A percentile compares a stretch with the other conserved stretches of the same genome.
These are phyloP conservation scores for Smithornis capensis DNA, from an alignment of 2,113 vertebrate genomes.

Conservation along the genomic window DNA sequence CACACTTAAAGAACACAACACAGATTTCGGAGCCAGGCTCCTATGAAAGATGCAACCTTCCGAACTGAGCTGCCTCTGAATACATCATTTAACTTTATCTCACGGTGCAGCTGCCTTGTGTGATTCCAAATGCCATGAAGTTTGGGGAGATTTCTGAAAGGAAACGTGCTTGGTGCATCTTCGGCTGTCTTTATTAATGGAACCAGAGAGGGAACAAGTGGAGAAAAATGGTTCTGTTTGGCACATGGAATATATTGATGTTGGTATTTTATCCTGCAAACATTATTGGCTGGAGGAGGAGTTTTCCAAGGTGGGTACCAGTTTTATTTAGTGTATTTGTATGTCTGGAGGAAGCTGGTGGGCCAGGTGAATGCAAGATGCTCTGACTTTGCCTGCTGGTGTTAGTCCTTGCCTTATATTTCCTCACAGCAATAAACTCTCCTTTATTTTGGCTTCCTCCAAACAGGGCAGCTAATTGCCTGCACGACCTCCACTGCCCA, in stretches of 20 bases:
- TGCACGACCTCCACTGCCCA: background rate
- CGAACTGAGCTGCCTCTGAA: background rate
- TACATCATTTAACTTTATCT: slow-evolving; percentile 57
- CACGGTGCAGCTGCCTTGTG: slow-evolving; percentile 35
- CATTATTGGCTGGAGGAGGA: background rate
- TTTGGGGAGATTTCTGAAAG: slow-evolving; percentile 41
- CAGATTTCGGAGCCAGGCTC: background rate
- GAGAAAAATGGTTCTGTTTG: background rate
- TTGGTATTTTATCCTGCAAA: background rate
- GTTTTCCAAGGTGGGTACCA: background rate
- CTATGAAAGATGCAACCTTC: slow-evolving; percentile 42
- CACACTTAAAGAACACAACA: background rate
- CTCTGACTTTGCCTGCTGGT: background rate
- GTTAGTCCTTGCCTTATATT: background rate
- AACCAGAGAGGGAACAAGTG: background rate
- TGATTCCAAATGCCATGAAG: slow-evolving; percentile 29
- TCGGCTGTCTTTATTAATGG: background rate
- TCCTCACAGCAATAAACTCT: background rate
- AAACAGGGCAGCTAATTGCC: background rate
- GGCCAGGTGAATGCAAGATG: background rate
- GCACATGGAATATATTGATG: background rate
- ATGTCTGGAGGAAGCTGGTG: background rate
- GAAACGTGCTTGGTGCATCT: background rate
- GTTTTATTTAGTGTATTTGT: background rate
- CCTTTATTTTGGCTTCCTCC: background rate